Evolutionary conservation across 2,888 invertebrate genomes (phyloP).

Genomic region (Trypoxylon attenuatum): DNA sequence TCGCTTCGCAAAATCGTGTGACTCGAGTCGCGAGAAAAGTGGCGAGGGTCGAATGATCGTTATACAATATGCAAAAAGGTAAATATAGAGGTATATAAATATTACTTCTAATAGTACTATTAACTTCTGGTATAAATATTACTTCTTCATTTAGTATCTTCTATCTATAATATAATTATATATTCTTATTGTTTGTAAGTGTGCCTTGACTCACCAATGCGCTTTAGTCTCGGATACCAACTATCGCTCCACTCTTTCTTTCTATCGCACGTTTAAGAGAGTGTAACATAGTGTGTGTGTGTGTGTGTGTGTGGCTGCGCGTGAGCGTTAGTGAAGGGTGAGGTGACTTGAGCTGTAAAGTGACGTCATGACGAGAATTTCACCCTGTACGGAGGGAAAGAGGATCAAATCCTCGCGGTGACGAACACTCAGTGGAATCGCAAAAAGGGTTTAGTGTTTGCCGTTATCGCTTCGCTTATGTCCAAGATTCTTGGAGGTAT

Average conservation of each 20-base stretch:
- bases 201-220: constrained; percentile 33
- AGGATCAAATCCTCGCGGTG: neutral
- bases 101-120: constrained; percentile 56
- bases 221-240: constrained; percentile 8
- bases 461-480: constrained; percentile 16
- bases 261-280: too few species aligned
- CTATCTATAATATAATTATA: constrained; percentile 40
- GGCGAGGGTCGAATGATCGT: constrained; percentile 26
- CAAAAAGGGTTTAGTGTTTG: constrained; percentile 14
- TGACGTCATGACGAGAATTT: too few species aligned
- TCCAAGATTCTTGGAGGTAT: constrained; percentile 50
- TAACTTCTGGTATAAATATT: constrained; percentile 58
- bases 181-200: constrained; percentile 25
- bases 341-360: too few species aligned
- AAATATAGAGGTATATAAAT: constrained; percentile 60
- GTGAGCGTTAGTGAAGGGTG: too few species aligned
- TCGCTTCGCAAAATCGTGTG: neutral
- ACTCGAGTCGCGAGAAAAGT: constrained; percentile 6
- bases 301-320: too few species aligned
- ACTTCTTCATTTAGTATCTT: constrained; percentile 38
- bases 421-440: constrained; percentile 22
- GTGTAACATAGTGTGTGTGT: too few species aligned
- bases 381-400: too few species aligned
- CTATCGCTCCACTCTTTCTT: neutral
- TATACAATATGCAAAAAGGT: constrained; percentile 27